Base-by-base conservation (phyloP, 2,113 vertebrate genomes). In the Stictonetta naevosa region DNA sequence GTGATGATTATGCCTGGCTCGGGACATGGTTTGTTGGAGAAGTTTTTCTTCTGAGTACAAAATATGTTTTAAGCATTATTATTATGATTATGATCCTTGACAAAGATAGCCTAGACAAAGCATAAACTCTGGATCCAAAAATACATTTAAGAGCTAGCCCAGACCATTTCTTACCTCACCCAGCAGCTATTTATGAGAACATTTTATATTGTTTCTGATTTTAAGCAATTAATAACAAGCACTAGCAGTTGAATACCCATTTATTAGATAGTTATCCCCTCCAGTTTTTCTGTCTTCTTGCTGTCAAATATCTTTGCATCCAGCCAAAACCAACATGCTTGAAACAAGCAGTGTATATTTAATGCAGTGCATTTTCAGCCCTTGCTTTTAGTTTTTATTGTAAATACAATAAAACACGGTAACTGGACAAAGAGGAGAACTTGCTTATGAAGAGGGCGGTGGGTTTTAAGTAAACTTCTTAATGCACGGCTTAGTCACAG, bases 161-260 rank as follows among this genome's bases (percentile, higher is more conserved):
- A 76, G 63, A 66, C 42, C 86, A 28, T 75, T 93, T 91, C 96
- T 92, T 96, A 95, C 83, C 83, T 96, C 93, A 96, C 83, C 78
- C 92, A 76, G 81, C 93, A 96, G 95, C 91, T 97, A 93, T 96
- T 96, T 97, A 91, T 95, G 88, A 95, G 94, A 93, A 87, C 81
- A 71, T 94, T 89, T 91, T 80, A 36, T 89, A 59, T 93, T 89
- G 83, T 79, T 96, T 94, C 93, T 94, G 73, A 96, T 96, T 96
- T 96, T 89, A 92, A 92, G 62, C 85, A 92, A 86, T 88, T 95
- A 96, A 96, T 76, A 92, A 74, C 77, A 62, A 91, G 80, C 66
- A 63, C 73, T 73, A 79, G 86, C 69, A 56, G 84, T 66, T 87
- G 88, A 93, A 92, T 96, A 79, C 74, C 69, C 91, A 82, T 95